Percentiles rank a stretch among this genome's conserved stretches.
phyloP scores from a whole-genome alignment of 2,797 vertebrate species.

The Spinus olivaceus region DNA sequence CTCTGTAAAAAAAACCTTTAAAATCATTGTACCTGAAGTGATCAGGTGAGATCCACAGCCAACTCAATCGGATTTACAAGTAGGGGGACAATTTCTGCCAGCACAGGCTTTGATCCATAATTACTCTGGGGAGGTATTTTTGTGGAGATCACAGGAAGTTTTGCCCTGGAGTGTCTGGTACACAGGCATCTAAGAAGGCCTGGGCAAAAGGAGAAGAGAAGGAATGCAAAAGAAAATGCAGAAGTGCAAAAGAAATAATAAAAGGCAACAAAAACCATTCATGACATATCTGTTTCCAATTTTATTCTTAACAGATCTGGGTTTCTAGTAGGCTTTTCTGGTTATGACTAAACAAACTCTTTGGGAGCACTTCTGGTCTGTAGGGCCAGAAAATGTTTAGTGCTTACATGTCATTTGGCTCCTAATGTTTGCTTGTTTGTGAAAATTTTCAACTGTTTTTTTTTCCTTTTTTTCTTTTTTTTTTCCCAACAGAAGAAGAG shows the following conservation, averaged over 20 bases:
- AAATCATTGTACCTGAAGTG: neutral
- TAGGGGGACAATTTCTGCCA: neutral
- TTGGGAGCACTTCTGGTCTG: neutral
- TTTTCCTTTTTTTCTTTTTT: neutral
- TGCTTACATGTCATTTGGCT: neutral
- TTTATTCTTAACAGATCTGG: slow-evolving; percentile 38
- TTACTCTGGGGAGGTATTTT: neutral
- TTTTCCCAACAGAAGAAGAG: fast-evolving
- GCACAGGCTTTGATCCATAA: neutral
- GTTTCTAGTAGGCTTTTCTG: slow-evolving; percentile 46
- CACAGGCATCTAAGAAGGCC: slow-evolving; percentile 30
- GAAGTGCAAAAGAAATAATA: slow-evolving; percentile 1
- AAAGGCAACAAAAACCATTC: slow-evolving; percentile 36
- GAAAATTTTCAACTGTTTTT: neutral
- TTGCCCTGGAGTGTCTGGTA: slow-evolving; percentile 48
- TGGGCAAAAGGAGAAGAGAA: slow-evolving; percentile 25
- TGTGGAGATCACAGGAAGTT: neutral
- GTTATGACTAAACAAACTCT: slow-evolving; percentile 40
- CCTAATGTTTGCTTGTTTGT: neutral
- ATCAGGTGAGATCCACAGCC: neutral
- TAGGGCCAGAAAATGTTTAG: neutral
- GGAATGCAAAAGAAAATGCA: slow-evolving; percentile 43
- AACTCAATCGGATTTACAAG: neutral
- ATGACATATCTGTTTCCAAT: slow-evolving; percentile 53
- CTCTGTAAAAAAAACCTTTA: neutral